A percentile compares a stretch with the other conserved stretches of the same genome.
Evolutionary conservation across 2,113 vertebrate genomes (phyloP).

Genomic region (Protomyctophum bolini): DNA sequence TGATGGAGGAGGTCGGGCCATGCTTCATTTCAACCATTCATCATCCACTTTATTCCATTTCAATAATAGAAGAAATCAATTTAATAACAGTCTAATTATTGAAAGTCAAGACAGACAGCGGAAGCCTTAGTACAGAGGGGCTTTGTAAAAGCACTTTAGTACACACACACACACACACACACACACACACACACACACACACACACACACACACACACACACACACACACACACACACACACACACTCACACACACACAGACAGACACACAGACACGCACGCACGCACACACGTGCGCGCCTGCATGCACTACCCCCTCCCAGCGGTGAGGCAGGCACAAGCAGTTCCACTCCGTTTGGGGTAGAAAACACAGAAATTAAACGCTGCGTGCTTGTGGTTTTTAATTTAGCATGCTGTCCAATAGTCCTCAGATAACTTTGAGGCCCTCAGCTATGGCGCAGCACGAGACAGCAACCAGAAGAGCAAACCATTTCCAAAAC

Average conservation of each 20-base stretch:
- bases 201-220: conserved; percentile 3
- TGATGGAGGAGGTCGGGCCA: conserved; percentile 48
- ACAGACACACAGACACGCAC: conserved; percentile 1
- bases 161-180: conserved; percentile 6
- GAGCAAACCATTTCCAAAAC: conserved; percentile 42
- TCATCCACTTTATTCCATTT: conserved; percentile 30
- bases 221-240: conserved; percentile 5
- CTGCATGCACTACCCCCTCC: not conserved
- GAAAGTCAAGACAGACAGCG: conserved; percentile 21
- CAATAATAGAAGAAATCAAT: conserved; percentile 29
- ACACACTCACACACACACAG: conserved; percentile 4
- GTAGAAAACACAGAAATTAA: conserved; percentile 63
- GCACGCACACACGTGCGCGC: not conserved
- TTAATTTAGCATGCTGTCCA: conserved; percentile 67
- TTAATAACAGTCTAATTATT: conserved; percentile 39
- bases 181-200: conserved; percentile 16
- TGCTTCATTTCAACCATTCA: conserved; percentile 44
- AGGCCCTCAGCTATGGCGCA: conserved; percentile 37
- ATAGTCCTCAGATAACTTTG: conserved; percentile 62
- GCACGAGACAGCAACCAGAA: conserved; percentile 53
- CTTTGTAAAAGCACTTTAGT: conserved; percentile 50
- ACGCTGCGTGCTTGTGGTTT: conserved; percentile 63
- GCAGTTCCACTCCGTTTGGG: conserved; percentile 50
- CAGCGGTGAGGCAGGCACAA: conserved; percentile 21
- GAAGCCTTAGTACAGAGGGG: conserved; percentile 28